Conservation (phyloP, 1,140 invertebrate genomes). For the Zaprionus vittiger region DNA sequence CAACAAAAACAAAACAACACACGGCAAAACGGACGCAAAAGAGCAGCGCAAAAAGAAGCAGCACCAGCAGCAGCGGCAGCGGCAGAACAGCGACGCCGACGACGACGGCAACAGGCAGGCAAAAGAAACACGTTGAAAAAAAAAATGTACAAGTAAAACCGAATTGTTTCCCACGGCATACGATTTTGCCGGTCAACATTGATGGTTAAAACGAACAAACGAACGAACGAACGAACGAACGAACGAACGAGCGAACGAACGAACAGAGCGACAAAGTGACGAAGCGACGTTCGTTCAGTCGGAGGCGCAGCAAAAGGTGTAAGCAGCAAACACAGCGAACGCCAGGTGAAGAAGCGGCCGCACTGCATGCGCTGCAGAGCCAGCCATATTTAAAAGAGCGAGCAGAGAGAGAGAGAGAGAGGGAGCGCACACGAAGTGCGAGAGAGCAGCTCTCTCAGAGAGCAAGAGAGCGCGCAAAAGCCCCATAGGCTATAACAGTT, state of each 20-base stretch:
- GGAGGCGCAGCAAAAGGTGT: slow-evolving; percentile 69
- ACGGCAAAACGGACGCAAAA: slow-evolving; percentile 74
- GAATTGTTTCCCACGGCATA: slow-evolving; percentile 85
- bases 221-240: slow-evolving; percentile 45
- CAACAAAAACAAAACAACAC: slow-evolving; percentile 53
- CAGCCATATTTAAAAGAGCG: slow-evolving; percentile 69
- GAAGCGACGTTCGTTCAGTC: slow-evolving; percentile 35
- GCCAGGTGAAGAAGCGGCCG: slow-evolving; percentile 77
- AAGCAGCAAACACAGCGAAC: slow-evolving; percentile 56
- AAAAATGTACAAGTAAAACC: slow-evolving; percentile 84
- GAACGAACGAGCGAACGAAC: slow-evolving; percentile 40
- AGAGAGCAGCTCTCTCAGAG: slow-evolving; percentile 10
- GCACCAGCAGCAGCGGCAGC: slow-evolving; percentile 43
- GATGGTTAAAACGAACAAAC: slow-evolving; percentile 68
- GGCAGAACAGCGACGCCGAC: slow-evolving; percentile 33
- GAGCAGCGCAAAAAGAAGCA: slow-evolving; percentile 64
- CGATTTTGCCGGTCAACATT: slow-evolving; percentile 84
- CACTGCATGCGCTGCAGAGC: slow-evolving; percentile 60
- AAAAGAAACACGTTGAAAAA: slow-evolving; percentile 67
- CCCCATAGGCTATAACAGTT: slow-evolving; percentile 79
- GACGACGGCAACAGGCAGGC: slow-evolving; percentile 48
- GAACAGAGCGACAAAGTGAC: slow-evolving; percentile 35
- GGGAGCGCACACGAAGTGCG: slow-evolving; percentile 8
- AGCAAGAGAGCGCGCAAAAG: slow-evolving; percentile 32
- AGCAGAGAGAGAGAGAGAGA: slow-evolving; percentile 20